Evolutionary conservation across 1,140 invertebrate species (phyloP).

Genomic region (Caenorhabditis latens): DNA sequence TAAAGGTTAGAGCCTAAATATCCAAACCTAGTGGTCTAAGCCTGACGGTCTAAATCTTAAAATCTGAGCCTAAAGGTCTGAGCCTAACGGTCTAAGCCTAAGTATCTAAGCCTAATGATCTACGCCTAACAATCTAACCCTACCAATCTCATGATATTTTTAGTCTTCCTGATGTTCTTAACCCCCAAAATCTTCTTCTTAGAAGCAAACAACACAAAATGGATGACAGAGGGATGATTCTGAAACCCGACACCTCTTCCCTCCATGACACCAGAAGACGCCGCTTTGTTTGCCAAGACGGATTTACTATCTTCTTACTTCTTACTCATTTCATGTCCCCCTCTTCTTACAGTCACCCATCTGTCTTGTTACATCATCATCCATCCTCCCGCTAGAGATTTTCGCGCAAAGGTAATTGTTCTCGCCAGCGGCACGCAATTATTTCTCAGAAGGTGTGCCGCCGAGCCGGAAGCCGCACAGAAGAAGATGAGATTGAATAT

Average conservation of each 20-base stretch:
- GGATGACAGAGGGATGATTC: slow-evolving; percentile 24
- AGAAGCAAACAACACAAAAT: not conserved
- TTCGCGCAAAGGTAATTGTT: slow-evolving; percentile 40
- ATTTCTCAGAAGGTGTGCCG: not conserved
- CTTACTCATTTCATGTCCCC: not conserved
- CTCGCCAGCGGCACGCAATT: not conserved
- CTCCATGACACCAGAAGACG: not conserved
- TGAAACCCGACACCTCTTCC: slow-evolving; percentile 30
- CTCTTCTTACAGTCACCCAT: not conserved
- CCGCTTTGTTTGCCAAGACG: not conserved
- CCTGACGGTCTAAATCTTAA: too few species aligned
- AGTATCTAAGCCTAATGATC: too few species aligned
- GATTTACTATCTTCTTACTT: not conserved
- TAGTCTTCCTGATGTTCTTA: too few species aligned
- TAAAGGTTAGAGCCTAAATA: too few species aligned
- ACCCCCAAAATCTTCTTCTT: too few species aligned
- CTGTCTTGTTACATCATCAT: slow-evolving; percentile 48
- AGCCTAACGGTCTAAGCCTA: too few species aligned
- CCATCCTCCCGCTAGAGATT: slow-evolving; percentile 3
- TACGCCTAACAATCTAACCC: too few species aligned
- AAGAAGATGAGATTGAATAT: not conserved
- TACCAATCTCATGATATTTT: too few species aligned
- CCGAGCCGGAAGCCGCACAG: not conserved
- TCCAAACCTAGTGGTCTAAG: too few species aligned
- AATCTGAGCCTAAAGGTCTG: too few species aligned